Conservation (phyloP, 2,797 vertebrate species). For the Threskiornis aethiopicus region DNA sequence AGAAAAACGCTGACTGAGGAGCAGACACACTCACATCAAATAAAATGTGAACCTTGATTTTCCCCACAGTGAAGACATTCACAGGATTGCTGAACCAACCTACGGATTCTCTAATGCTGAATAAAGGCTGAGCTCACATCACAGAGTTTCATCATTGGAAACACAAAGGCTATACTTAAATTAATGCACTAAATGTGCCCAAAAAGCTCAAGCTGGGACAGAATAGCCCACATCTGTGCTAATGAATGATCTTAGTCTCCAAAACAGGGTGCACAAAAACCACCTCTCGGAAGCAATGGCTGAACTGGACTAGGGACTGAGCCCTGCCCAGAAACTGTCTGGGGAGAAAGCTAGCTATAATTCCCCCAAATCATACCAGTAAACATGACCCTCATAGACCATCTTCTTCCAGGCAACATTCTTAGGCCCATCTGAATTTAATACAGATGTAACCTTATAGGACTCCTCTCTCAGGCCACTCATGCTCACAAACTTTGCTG, state of each 20-base stretch:
- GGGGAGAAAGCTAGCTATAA: neutral
- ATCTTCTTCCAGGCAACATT: neutral
- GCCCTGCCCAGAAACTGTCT: neutral
- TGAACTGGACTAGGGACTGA: neutral
- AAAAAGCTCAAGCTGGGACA: neutral
- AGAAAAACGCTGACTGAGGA: neutral
- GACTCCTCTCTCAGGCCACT: neutral
- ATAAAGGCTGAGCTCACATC: neutral
- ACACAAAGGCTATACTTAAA: neutral
- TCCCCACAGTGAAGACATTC: neutral
- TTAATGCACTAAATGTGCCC: neutral
- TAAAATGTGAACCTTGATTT: neutral
- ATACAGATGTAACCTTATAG: neutral
- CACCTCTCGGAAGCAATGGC: neutral
- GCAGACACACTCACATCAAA: neutral
- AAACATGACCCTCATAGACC: neutral
- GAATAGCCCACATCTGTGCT: neutral
- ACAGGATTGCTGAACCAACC: neutral
- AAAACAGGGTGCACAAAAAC: neutral
- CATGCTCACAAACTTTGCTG: neutral
- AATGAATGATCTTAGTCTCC: neutral
- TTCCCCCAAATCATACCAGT: neutral
- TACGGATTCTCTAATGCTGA: neutral
- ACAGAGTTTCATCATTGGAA: neutral
- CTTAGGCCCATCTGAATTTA: neutral